Conservation (phyloP, 2,113 vertebrate genomes). For the Sturnus vulgaris region DNA sequence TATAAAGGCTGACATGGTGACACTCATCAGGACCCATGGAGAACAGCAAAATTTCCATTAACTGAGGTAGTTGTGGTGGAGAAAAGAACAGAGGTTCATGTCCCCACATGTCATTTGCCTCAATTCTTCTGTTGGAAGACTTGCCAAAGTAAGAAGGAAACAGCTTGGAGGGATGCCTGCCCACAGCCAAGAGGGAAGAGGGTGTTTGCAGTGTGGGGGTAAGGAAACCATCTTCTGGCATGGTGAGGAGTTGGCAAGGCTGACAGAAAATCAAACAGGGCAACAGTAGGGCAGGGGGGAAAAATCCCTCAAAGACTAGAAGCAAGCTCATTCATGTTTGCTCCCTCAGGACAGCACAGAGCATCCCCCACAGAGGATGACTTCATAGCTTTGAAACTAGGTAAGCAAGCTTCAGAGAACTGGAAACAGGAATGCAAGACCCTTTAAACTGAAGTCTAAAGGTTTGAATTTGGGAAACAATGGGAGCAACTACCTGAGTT, state of each 20-base stretch:
- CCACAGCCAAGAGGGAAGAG: background rate
- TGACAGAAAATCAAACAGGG: constrained; percentile 14
- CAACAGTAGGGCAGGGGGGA: background rate
- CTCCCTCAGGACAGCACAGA: background rate
- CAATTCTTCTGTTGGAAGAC: background rate
- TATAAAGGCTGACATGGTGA: background rate
- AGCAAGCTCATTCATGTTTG: constrained; percentile 3
- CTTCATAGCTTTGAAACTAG: background rate
- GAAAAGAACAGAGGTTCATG: background rate
- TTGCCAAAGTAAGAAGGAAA: constrained; percentile 21
- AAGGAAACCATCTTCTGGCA: constrained; percentile 26
- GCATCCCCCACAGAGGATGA: constrained; percentile 8
- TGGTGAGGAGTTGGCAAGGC: background rate
- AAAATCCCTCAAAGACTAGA: background rate
- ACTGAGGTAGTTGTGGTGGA: background rate
- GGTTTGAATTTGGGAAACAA: background rate
- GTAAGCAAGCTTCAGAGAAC: background rate
- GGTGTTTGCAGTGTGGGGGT: background rate
- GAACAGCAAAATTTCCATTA: background rate
- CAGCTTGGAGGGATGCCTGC: background rate
- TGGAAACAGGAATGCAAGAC: background rate
- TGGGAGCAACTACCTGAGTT: background rate
- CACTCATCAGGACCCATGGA: accelerated
- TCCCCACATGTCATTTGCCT: constrained; percentile 3
- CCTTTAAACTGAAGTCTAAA: background rate